Evolutionary conservation across 2,888 invertebrate genomes (phyloP).

Genomic region (Drosophila dives): DNA sequence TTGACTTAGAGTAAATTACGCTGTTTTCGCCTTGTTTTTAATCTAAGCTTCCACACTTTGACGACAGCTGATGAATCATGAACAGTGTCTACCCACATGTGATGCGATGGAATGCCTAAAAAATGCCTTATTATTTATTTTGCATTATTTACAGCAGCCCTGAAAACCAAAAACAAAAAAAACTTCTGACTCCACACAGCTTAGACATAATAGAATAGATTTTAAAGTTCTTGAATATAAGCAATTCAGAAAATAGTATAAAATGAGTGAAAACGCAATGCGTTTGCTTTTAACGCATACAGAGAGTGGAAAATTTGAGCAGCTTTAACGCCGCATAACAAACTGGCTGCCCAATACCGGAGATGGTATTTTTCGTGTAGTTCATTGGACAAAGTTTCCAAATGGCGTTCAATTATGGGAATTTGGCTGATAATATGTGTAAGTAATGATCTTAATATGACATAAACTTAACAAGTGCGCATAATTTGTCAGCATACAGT

Average conservation of each 20-base stretch:
- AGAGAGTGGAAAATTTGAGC: conserved; percentile 12
- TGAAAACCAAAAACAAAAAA: conserved; percentile 19
- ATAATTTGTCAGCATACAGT: neutral
- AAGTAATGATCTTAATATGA: conserved; percentile 48
- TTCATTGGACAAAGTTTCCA: conserved; percentile 16
- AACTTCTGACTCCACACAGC: conserved; percentile 6
- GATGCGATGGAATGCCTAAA: conserved; percentile 36
- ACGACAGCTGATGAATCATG: conserved; percentile 74
- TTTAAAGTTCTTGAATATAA: neutral
- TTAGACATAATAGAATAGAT: conserved; percentile 6
- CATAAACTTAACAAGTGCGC: neutral
- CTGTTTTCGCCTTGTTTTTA: conserved; percentile 54
- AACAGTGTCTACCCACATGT: conserved; percentile 49
- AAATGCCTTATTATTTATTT: conserved; percentile 44
- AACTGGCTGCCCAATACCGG: conserved; percentile 22
- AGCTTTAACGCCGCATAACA: conserved; percentile 25
- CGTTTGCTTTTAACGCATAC: conserved; percentile 5
- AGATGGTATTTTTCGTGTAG: conserved; percentile 45
- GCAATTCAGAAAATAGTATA: conserved; percentile 4
- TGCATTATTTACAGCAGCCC: conserved; percentile 31
- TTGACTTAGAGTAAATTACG: conserved; percentile 34
- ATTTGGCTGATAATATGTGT: conserved; percentile 79
- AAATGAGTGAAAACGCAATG: conserved; percentile 36
- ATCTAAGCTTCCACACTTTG: conserved; percentile 42
- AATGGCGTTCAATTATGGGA: conserved; percentile 80